Conservation (phyloP, 1,140 invertebrate genomes). For the Sipha flava region DNA sequence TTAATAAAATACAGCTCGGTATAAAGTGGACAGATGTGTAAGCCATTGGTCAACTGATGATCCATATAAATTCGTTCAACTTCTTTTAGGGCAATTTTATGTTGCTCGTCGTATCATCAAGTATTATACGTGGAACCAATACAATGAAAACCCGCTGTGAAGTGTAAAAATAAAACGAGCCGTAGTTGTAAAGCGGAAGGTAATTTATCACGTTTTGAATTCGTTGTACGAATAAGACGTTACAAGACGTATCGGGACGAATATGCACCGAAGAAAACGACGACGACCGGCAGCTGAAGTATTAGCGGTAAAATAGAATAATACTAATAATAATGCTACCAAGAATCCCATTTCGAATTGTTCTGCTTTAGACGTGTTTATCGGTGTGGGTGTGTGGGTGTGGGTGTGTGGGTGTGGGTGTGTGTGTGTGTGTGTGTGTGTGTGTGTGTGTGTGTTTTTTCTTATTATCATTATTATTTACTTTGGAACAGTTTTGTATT, state of each 20-base stretch:
- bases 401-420: too few species aligned
- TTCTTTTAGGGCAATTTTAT: neutral
- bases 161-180: neutral
- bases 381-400: too few species aligned
- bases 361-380: neutral
- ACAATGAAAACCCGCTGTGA: neutral
- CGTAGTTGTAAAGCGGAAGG: neutral
- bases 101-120: neutral
- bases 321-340: neutral
- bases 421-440: neutral
- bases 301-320: neutral
- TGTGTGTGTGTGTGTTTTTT: neutral
- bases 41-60: too few species aligned
- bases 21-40: too few species aligned
- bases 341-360: neutral
- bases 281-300: neutral
- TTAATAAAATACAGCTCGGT: too few species aligned
- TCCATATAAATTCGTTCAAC: neutral
- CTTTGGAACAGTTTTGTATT: constrained; percentile 24
- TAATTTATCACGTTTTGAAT: neutral
- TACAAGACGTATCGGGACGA: neutral
- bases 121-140: too few species aligned
- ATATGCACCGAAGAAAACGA: neutral
- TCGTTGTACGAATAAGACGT: neutral
- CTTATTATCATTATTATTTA: too few species aligned